These are phyloP conservation scores for Sphinx pinastri DNA, from an alignment of 2,888 invertebrate species.

Conservation along the genomic window DNA sequence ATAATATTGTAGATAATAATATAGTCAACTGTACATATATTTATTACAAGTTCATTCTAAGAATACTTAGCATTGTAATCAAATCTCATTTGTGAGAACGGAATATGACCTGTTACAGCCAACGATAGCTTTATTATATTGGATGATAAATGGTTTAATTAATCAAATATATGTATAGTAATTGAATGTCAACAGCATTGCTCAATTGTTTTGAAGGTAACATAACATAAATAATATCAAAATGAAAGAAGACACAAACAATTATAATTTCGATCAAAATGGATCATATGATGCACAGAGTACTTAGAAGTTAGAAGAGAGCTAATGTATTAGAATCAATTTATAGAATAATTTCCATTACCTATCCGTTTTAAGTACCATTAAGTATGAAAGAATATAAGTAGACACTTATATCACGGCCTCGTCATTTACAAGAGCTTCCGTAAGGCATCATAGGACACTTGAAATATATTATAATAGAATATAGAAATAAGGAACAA, in stretches of 20 bases:
- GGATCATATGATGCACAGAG: too few species aligned
- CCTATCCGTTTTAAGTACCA: background rate
- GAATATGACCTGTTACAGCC: background rate
- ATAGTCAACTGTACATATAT: background rate
- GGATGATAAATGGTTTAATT: background rate
- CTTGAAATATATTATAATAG: too few species aligned
- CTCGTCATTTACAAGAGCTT: background rate
- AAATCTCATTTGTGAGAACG: background rate
- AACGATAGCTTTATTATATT: background rate
- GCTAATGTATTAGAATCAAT: background rate
- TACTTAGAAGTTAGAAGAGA: too few species aligned
- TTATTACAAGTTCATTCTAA: background rate
- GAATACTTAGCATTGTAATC: background rate
- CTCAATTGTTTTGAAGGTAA: too few species aligned
- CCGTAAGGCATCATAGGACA: background rate
- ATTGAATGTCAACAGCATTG: background rate
- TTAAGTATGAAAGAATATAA: background rate
- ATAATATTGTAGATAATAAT: background rate
- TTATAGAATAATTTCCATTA: background rate
- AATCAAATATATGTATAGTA: background rate
- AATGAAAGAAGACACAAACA: too few species aligned
- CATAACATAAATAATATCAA: too few species aligned
- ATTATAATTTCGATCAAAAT: too few species aligned
- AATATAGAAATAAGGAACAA: too few species aligned
- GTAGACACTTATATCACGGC: background rate